Evolutionary conservation across 2,888 invertebrate genomes (phyloP).

Genomic region (Schizaphis graminum): DNA sequence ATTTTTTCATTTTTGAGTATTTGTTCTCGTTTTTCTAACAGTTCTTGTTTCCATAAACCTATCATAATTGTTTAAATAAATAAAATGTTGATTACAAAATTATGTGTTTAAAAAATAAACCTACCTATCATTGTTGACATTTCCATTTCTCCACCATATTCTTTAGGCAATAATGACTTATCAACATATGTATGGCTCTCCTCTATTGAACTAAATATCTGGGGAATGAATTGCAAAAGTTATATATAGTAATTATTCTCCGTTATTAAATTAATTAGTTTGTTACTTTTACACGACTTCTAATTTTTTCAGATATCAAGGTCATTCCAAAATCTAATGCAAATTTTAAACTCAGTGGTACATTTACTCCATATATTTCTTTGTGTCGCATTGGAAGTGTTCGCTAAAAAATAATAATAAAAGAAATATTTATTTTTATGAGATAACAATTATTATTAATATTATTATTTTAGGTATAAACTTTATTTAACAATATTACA

Average conservation of each 20-base stretch:
- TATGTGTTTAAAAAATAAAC: conserved; percentile 53
- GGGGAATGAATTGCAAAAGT: conserved; percentile 69
- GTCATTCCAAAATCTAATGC: conserved; percentile 81
- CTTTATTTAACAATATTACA: background rate
- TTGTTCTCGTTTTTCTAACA: conserved; percentile 69
- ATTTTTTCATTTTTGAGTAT: conserved; percentile 70
- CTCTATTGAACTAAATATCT: conserved; percentile 76
- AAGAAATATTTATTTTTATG: background rate
- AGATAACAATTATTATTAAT: background rate
- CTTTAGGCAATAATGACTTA: conserved; percentile 78
- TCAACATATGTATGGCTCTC: conserved; percentile 77
- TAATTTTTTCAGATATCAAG: conserved; percentile 81
- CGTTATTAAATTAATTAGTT: conserved; percentile 66
- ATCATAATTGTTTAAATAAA: conserved; percentile 51
- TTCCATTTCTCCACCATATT: conserved; percentile 81
- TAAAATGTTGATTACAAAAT: conserved; percentile 20
- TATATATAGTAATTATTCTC: background rate
- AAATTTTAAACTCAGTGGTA: conserved; percentile 80
- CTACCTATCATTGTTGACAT: conserved; percentile 79
- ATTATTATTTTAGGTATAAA: conserved; percentile 5
- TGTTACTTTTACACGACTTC: conserved; percentile 77
- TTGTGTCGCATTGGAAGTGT: conserved; percentile 85
- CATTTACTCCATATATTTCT: conserved; percentile 80
- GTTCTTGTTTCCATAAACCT: conserved; percentile 70
- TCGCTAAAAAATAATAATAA: conserved; percentile 74